Evolutionary conservation across 2,888 invertebrate species (phyloP), one percentile per base, ranked within the genome.

Genomic region (Ennomos fuscantarius): DNA sequence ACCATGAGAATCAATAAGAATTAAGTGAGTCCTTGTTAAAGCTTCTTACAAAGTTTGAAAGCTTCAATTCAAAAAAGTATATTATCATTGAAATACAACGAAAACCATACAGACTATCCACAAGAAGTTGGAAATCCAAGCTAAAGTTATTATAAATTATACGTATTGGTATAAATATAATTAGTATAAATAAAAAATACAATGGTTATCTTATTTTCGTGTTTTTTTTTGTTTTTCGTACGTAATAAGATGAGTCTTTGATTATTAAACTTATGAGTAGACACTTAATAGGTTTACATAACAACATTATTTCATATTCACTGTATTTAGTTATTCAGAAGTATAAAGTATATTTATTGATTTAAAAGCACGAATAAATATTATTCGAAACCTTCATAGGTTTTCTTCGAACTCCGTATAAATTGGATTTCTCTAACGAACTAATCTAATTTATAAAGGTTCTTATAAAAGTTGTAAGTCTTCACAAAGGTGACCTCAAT

Each of bases 1-100:
- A 84, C 81, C 81, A 65, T 76, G 72, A 74, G 72, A 82, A 85
- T 86, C 84, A 76, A 86, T 86, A 75, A 68, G 76, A 79, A 79
- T 81, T 80, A 79, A 82, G 84, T 84, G 78, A 83, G 79, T 70
- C 79, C 69, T 75, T 62, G 63, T 73, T 67, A 53, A 53, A 70
- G 66, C 56, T 42, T 60, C 46, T 61, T 48, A 51, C 10, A 60
- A 49, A 54, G 52, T 48, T 56, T 55, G 46, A 47, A 48, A 59
- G 47, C 54, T 62, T 62, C 49, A 58, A 61, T 64, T 62, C 55
- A 36, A 55, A 59, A 62, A 61, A 62, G 41, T 47, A 43, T 59
- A 48, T 62, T 60, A 59, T 53, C 41, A 50, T 24, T 24, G 6
- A 24, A 24, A 24, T 24, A 24, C 24, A 1, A 24, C 24, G 24